Evolutionary conservation across 2,888 invertebrate species (phyloP), one percentile per base, ranked within the genome.

Genomic region (Hirudinaria manillensis): DNA sequence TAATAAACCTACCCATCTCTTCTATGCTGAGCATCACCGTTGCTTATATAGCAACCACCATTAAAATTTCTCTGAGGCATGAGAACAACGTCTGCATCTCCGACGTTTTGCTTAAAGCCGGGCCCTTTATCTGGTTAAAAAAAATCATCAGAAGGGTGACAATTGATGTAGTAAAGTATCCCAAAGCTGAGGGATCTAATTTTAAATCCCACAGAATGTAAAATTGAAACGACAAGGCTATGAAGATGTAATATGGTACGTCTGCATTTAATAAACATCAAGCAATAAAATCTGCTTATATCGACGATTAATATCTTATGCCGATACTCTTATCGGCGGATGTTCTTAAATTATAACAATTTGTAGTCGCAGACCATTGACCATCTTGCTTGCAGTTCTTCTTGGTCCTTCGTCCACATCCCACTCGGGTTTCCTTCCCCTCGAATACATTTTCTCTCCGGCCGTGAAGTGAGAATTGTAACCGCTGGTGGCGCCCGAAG

Each of bases 21-120:
- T 13, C 36, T 13, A 24, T 29, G 24, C 21, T 29, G 27, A 29
- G 61, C 7, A 21, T 61, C 61, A 36, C 34, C 34, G 36, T 68
- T 68, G 36, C 32, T 72, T 2, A 73, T 65, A n/a, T 61, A 73
- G 65, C 73, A 73, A 24, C 73, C 73, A 56, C 38, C 65, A 34
- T 73, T 73, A 61, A 73, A 73, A 61, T 38, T 73, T 38, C 56
- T 73, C 36, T 32, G 34, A 7, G 73, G 73, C 73, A 73, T 73
- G 34, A 73, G 65, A 6, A 73, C 65, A 24, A 73, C 38, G n/a
- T 65, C 73, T 16, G 61, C 24, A 29, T 61, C 61, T 61, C 61
- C 61, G 10, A 61, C 29, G 19, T 61, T 61, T 19, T 61, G 61
- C 29, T 29, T 61, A 24, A 61, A 61, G n/a, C 61, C 29, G 10